Evolutionary conservation across 2,113 vertebrate genomes (phyloP), one percentile per base, ranked within the genome.

Genomic region (Vidua macroura): DNA sequence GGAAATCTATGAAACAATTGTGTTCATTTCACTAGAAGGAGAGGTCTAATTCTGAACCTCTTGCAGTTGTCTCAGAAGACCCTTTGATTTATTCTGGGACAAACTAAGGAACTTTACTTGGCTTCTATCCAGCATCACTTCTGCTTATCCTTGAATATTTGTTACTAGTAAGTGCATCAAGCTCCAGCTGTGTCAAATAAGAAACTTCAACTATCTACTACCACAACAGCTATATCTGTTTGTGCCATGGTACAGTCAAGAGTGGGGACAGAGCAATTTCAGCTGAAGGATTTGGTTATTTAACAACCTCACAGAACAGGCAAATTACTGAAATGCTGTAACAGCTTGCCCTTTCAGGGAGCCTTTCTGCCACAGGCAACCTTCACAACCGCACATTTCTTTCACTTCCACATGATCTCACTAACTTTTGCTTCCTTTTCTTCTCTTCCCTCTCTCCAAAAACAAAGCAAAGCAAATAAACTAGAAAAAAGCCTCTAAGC

Each of bases 81-180:
- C 10, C 19, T 88, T 80, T 93, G 68, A 91, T 92, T 92, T 93
- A 81, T 95, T 88, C n/a, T 41, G 68, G 35, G 72, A 59, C 55
- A 77, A 86, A 92, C 37, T 46, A 64, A 81, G 79, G 68, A 91
- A 77, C 20, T 77, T 74, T 49, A 44, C 33, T 77, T 74, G 64
- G 48, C 24, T 73, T 86, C 83, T 78, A 15, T 43, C 24, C 59
- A 77, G 13, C 25, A 59, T 48, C 37, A 35, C 48, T 93, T 70
- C 79, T 82, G 73, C 44, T 82, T 72, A 60, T 81, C 64, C 22
- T 81, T 80, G 56, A 83, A 35, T 63, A 80, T 86, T 86, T 91
- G 43, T 70, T 85, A 41, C 19, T 53, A 24, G 23, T 23, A 41
- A 49, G 59, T 14, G 23, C 46, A 77, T 81, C 63, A 67, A 88